phyloP scores from a whole-genome alignment of 2,113 vertebrate genomes.

The Leptocoma aspasia region DNA sequence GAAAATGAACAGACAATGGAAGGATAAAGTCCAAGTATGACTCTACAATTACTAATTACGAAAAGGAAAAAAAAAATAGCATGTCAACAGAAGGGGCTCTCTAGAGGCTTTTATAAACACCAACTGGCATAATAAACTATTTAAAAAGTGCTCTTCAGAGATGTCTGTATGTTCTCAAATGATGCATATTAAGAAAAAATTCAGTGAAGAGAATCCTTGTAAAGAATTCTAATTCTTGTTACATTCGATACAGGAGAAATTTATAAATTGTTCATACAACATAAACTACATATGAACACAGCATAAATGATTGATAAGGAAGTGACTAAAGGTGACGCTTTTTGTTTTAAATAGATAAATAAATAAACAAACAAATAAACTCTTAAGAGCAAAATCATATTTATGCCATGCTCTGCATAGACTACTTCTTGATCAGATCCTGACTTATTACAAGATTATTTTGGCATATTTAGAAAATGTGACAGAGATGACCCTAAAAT shows the following conservation, averaged over 20 bases:
- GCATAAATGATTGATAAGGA: neutral
- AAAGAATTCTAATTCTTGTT: neutral
- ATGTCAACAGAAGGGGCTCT: neutral
- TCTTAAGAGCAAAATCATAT: neutral
- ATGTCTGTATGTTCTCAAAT: neutral
- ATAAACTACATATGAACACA: neutral
- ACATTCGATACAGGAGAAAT: neutral
- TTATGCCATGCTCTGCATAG: neutral
- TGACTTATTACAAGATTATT: neutral
- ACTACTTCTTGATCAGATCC: neutral
- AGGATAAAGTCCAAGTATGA: neutral
- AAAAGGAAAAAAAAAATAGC: neutral
- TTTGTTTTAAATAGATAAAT: neutral
- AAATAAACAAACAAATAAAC: neutral
- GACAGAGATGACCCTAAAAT: neutral
- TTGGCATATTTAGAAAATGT: neutral
- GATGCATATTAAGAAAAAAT: neutral
- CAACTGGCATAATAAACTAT: neutral
- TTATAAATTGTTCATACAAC: neutral
- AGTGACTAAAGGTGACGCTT: neutral
- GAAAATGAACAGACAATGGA: neutral
- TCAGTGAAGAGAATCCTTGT: neutral
- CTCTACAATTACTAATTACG: neutral
- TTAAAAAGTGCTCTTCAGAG: neutral
- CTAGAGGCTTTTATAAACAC: neutral